A percentile compares a stretch with the other conserved stretches of the same genome.
phyloP scores from a whole-genome alignment of 2,888 invertebrate species.

The Anthophora plumipes region DNA sequence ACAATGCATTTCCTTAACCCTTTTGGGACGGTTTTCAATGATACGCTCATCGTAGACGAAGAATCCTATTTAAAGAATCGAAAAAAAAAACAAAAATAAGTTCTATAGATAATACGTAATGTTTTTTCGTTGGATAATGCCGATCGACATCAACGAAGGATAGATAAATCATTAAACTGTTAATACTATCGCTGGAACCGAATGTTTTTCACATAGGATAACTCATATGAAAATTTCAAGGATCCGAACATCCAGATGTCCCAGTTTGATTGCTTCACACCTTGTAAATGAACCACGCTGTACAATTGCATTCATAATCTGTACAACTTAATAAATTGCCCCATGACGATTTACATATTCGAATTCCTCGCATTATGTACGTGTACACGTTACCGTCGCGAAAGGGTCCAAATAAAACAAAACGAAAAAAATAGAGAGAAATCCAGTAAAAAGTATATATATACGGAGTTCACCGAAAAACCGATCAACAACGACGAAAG shows the following conservation, averaged over 20 bases:
- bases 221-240: not conserved
- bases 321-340: not conserved
- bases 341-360: not conserved
- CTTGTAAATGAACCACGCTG: not conserved
- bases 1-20: not conserved
- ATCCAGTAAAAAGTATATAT: not conserved
- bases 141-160: conserved; percentile 22
- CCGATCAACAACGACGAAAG: conserved; percentile 34
- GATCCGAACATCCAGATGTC: not conserved
- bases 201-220: not conserved
- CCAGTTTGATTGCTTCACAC: conserved; percentile 9
- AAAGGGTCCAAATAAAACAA: conserved; percentile 48
- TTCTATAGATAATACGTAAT: not conserved
- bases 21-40: conserved; percentile 30
- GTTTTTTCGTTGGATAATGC: not conserved
- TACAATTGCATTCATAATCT: conserved; percentile 8
- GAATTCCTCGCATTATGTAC: conserved; percentile 24
- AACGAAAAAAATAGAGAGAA: not conserved
- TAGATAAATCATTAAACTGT: not conserved
- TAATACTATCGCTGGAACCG: not conserved
- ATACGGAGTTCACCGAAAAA: conserved; percentile 15
- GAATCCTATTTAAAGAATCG: not conserved
- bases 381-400: conserved; percentile 32
- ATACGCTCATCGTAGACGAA: not conserved
- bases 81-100: not conserved